Evolutionary conservation across 2,113 vertebrate genomes (phyloP).

Genomic region (Muntiacus reevesi): DNA sequence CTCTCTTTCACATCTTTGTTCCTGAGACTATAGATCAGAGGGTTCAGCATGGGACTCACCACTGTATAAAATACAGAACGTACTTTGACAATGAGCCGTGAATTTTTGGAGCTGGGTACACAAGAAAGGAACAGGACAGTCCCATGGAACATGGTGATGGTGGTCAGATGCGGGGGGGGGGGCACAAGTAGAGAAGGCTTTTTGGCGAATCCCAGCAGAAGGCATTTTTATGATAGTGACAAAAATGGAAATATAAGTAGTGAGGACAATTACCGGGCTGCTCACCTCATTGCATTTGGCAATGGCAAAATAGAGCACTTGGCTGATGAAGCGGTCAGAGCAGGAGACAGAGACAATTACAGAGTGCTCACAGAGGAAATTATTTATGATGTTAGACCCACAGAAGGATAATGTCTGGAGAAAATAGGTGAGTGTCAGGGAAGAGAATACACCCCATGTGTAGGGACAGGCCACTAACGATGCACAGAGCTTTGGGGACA

Average conservation of each 20-base stretch:
- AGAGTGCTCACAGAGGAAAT: constrained; percentile 41
- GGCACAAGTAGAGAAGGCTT: constrained; percentile 41
- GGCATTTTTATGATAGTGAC: not conserved
- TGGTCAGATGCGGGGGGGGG: not conserved
- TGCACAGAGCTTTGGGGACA: not conserved
- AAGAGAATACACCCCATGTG: not conserved
- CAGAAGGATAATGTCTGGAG: constrained; percentile 27
- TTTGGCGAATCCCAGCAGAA: not conserved
- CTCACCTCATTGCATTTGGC: not conserved
- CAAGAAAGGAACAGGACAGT: constrained; percentile 34
- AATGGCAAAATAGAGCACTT: not conserved
- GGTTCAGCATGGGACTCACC: not conserved
- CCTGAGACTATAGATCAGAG: not conserved
- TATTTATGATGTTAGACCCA: not conserved
- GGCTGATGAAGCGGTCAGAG: not conserved
- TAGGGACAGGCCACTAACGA: not conserved
- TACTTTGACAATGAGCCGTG: not conserved
- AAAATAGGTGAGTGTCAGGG: not conserved
- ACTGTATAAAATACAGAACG: not conserved
- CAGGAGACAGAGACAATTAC: constrained; percentile 22
- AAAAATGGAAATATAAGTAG: constrained; percentile 16
- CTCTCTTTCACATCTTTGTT: constrained; percentile 24
- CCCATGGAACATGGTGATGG: constrained; percentile 35
- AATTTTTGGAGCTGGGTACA: not conserved
- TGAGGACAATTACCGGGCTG: not conserved